Conservation (phyloP, 2,888 invertebrate genomes). For the Scaptomyza flava region DNA sequence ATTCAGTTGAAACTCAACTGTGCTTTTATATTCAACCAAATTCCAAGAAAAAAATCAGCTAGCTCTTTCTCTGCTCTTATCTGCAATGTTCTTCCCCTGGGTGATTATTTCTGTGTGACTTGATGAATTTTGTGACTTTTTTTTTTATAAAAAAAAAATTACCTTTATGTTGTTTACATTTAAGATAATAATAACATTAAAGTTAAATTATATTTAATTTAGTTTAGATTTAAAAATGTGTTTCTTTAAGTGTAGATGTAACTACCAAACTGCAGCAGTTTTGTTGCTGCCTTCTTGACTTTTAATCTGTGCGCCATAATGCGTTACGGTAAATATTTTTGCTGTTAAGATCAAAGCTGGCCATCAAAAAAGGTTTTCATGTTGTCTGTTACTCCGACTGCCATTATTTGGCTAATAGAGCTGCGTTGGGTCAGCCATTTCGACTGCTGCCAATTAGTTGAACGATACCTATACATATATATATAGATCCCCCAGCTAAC, state of each 20-base stretch:
- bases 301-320: slow-evolving; percentile 69
- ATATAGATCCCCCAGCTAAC: not conserved
- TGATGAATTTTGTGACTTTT: not conserved
- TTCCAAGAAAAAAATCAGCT: slow-evolving; percentile 8
- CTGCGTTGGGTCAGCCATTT: slow-evolving; percentile 55
- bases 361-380: slow-evolving; percentile 62
- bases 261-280: slow-evolving; percentile 17
- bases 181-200: no score
- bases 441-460: slow-evolving; percentile 42
- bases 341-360: slow-evolving; percentile 70
- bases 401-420: slow-evolving; percentile 62
- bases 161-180: not conserved
- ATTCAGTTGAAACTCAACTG: not conserved
- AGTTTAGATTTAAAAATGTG: no score
- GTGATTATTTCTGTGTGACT: slow-evolving; percentile 20
- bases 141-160: slow-evolving; percentile 2
- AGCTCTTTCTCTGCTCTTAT: slow-evolving; percentile 21
- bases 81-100: slow-evolving; percentile 32
- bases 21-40: slow-evolving; percentile 39
- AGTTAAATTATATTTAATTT: not conserved
- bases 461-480: not conserved
- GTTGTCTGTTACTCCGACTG: slow-evolving; percentile 22
- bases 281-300: slow-evolving; percentile 50
- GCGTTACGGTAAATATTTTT: slow-evolving; percentile 80
- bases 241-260: slow-evolving; percentile 3